Evolutionary conservation across 2,797 vertebrate genomes (phyloP), one percentile per base, ranked within the genome.

Genomic region (Sebastes matsubarae): DNA sequence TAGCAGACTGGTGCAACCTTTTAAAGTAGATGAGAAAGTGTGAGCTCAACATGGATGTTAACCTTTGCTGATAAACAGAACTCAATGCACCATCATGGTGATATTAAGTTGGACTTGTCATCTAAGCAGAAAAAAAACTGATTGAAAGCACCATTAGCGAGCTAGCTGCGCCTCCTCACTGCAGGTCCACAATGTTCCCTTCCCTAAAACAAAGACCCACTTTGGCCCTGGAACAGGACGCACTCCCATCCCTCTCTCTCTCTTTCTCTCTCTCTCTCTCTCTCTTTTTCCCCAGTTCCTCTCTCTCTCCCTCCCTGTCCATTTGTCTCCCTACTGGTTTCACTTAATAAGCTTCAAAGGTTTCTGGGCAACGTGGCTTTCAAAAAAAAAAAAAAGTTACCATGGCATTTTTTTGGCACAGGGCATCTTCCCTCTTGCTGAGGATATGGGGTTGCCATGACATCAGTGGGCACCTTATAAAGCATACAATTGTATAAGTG

Each of bases 341-440:
- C 94, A 94, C 93, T 95, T 95, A 96, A 95, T 96, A 96, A 95
- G 94, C 94, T 95, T 94, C 95, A 96, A 96, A 96, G 91, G 94
- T 94, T 95, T 96, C 95, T 94, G 94, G 94, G 95, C 94, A 96
- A 95, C 95, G 79, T 93, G 92, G 88, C 87, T 92, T 77, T 83
- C 20, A 80, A 82, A 84, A 90, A 87, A 87, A 83, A 83, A 90
- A 89, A 93, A 95, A 95, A 95, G 95, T 95, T 94, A 95, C 95
- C 95, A 96, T 96, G 96, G 95, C 94, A 94, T 96, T 95, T 96
- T 91, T 95, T 96, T 96, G 95, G 95, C 95, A 95, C 93, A 87
- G 72, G 66, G 82, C 87, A 83, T 92, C 91, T 46, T 92, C 90
- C 88, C 90, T 95, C 94, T 95, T 74, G 83, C 93, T 93, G 92